Evolutionary conservation across 2,888 invertebrate species (phyloP).

Genomic region (Neoscelio sp.): DNA sequence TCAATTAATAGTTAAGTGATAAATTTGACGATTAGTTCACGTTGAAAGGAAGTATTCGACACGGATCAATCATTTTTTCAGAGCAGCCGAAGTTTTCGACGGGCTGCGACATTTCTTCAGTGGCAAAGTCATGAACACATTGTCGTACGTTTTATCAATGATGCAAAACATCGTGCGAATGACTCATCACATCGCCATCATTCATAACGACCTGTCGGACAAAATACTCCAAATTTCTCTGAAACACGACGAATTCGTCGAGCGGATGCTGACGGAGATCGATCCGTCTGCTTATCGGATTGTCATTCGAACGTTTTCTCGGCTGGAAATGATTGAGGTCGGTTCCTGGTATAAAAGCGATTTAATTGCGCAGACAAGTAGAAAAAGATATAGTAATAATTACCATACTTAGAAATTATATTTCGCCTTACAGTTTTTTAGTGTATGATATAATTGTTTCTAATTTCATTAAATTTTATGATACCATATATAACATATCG

Average conservation of each 20-base stretch:
- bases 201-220: constrained; percentile 73
- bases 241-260: constrained; percentile 72
- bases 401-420: no score
- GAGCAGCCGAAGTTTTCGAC: constrained; percentile 76
- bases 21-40: constrained; percentile 30
- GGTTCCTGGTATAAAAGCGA: constrained; percentile 3
- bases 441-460: no score
- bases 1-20: no score
- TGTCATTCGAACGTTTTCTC: constrained; percentile 73
- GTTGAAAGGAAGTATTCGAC: constrained; percentile 6
- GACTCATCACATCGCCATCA: constrained; percentile 75
- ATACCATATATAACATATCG: no score
- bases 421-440: no score
- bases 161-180: constrained; percentile 73
- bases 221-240: constrained; percentile 73
- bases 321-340: constrained; percentile 46
- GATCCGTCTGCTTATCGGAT: constrained; percentile 74
- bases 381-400: no score
- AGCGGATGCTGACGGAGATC: constrained; percentile 72
- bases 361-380: constrained; percentile 16
- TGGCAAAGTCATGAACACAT: constrained; percentile 72
- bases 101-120: constrained; percentile 73
- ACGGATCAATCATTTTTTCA: constrained; percentile 65
- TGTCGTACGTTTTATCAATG: constrained; percentile 75
- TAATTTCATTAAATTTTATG: no score